A percentile compares a stretch with the other conserved stretches of the same genome.
Evolutionary conservation across 1,140 invertebrate species (phyloP).

Genomic region (Lamellibrachia luymesi): DNA sequence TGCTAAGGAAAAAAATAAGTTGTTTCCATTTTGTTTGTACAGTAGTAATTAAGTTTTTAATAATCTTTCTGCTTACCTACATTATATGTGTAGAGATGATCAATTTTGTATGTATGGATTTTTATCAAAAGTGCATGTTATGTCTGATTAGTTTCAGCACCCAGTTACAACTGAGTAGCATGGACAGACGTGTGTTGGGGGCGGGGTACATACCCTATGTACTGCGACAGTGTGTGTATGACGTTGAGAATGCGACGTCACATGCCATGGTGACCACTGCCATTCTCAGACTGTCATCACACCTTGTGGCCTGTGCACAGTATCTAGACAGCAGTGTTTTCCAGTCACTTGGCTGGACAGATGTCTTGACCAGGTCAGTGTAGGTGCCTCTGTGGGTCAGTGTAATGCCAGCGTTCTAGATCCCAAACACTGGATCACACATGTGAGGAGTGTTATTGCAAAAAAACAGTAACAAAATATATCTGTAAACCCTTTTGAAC

Average conservation of each 20-base stretch:
- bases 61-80: too few species aligned
- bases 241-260: conserved; percentile 45
- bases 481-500: too few species aligned
- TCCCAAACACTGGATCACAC: too few species aligned
- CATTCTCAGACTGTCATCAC: conserved; percentile 31
- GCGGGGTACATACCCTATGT: conserved; percentile 37
- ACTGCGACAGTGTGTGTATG: conserved; percentile 37
- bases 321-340: neutral
- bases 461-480: too few species aligned
- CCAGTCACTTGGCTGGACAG: conserved; percentile 20
- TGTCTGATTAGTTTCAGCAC: conserved; percentile 37
- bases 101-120: too few species aligned
- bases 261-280: conserved; percentile 43
- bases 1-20: neutral
- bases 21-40: neutral
- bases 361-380: conserved; percentile 22
- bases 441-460: too few species aligned
- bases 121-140: neutral
- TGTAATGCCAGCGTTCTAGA: too few species aligned
- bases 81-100: too few species aligned
- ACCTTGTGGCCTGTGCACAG: conserved; percentile 27
- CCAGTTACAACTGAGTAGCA: conserved; percentile 38
- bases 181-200: conserved; percentile 38
- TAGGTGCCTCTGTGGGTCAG: too few species aligned
- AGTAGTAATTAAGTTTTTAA: neutral